Base-by-base conservation (phyloP, 2,113 vertebrate genomes). In the Phrynosoma blainvillii region DNA sequence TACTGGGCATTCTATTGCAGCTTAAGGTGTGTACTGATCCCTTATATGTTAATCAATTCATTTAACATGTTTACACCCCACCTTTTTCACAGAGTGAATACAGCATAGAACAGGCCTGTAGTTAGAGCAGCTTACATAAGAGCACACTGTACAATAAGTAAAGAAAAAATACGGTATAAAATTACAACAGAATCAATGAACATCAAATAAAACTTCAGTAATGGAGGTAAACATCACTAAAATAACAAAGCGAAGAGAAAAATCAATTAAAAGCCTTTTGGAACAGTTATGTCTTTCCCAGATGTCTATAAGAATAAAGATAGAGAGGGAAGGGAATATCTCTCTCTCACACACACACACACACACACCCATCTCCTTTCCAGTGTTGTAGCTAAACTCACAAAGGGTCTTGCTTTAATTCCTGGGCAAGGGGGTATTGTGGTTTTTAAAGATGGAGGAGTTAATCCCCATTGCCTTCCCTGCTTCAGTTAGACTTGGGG, bases 201-300 rank as follows among this genome's bases (percentile, higher is more conserved):
- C 40, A 68, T 54, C 62, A 16, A 86, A 79, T 68, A 86, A 86
- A 86, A 68, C 6, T 52, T 79, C n/a, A 25, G 20, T 54, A 54
- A 52, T 7, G 62, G 30, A 79, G 76, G 76, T 54, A 70, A 79
- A 79, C 65, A 70, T 79, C 65, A 32, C 3, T 42, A 85, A 54
- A 70, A 79, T 71, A 70, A 70, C 42, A 70, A 52, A 79, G 75
- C 62, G 10, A 27, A 86, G 76, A 54, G 65, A 79, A 14, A 65
- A 70, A 86, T 86, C 84, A 86, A 32, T 79, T 25, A 36, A 47
- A 86, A 78, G 76, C 42, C 65, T 79, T 27, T 59, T 10, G 65
- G 76, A 86, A 36, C 75, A 79, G 65, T 16, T 9, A 16, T 68
- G 65, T 54, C 65, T 54, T 27, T 52, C n/a, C 25, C 40, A 86